Conservation (phyloP, 1,140 invertebrate genomes). For the Pinna nobilis region DNA sequence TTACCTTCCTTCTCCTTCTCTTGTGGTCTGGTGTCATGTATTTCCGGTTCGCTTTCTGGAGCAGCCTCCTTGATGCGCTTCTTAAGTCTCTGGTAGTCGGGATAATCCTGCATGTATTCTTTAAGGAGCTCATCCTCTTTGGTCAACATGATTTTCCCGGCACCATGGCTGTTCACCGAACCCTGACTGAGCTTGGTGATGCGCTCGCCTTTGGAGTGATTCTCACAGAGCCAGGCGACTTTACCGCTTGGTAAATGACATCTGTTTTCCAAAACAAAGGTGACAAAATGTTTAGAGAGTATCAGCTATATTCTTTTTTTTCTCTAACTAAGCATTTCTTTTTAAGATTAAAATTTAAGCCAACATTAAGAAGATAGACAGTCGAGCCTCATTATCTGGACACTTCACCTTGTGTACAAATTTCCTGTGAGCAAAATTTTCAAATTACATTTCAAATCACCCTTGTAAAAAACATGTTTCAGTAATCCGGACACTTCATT, state of each 20-base stretch:
- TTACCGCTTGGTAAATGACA: constrained; percentile 72
- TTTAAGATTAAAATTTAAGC: not conserved
- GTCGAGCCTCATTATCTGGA: too few relatives aligned
- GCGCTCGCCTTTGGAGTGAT: constrained; percentile 62
- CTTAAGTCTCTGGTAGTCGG: not conserved
- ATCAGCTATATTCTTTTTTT: not conserved
- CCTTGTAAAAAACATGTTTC: too few relatives aligned
- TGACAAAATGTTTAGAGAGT: not conserved
- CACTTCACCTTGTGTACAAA: too few relatives aligned
- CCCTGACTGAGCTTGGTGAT: constrained; percentile 59
- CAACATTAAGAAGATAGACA: too few relatives aligned
- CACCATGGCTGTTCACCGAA: constrained; percentile 42
- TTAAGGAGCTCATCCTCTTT: constrained; percentile 60
- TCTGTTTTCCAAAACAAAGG: constrained; percentile 44
- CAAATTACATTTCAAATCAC: too few relatives aligned
- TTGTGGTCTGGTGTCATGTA: too few relatives aligned
- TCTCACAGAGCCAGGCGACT: constrained; percentile 69
- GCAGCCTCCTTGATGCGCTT: not conserved
- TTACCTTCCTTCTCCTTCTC: too few relatives aligned
- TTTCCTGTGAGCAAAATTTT: too few relatives aligned
- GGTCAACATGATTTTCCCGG: constrained; percentile 44
- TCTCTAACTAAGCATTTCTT: not conserved
- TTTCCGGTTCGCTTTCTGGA: not conserved
- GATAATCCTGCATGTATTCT: constrained; percentile 31
- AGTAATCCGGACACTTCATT: too few relatives aligned